phyloP scores from a whole-genome alignment of 2,888 invertebrate genomes.

The Aradus depressus region DNA sequence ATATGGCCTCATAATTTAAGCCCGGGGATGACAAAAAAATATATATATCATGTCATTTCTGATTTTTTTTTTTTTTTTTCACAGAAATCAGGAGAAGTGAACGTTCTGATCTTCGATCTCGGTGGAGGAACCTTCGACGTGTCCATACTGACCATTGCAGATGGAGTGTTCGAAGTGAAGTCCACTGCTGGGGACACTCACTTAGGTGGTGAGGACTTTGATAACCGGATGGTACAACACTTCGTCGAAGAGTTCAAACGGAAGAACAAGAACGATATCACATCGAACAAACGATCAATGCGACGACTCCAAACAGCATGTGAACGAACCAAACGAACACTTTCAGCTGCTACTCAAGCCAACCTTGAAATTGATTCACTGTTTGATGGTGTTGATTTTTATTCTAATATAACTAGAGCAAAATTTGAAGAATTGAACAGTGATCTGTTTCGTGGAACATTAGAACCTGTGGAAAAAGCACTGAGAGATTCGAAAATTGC shows the following conservation, averaged over 20 bases:
- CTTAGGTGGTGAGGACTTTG: constrained; percentile 42
- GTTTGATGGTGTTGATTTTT: constrained; percentile 48
- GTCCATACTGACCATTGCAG: constrained; percentile 46
- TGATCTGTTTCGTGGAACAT: constrained; percentile 50
- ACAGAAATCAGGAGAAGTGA: constrained; percentile 37
- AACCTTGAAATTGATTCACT: constrained; percentile 50
- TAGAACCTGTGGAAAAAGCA: constrained; percentile 54
- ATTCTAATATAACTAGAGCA: constrained; percentile 47
- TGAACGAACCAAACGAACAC: constrained; percentile 49
- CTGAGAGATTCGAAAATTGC: constrained; percentile 50
- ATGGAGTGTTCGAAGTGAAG: constrained; percentile 51
- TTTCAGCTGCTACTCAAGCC: constrained; percentile 46
- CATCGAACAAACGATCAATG: constrained; percentile 42
- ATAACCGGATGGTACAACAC: constrained; percentile 44
- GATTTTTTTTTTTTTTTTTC: constrained; percentile 5
- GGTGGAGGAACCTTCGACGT: constrained; percentile 48
- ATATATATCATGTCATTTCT: constrained; percentile 4
- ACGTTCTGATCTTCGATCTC: constrained; percentile 40
- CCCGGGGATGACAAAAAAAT: neutral
- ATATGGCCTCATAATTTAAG: neutral
- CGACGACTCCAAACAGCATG: constrained; percentile 51
- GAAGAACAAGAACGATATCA: constrained; percentile 43
- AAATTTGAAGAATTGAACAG: constrained; percentile 53
- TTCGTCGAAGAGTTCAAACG: constrained; percentile 45
- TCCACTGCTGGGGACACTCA: constrained; percentile 46